phyloP scores from a whole-genome alignment of 2,797 vertebrate species.

The Syndactyla subalaris region DNA sequence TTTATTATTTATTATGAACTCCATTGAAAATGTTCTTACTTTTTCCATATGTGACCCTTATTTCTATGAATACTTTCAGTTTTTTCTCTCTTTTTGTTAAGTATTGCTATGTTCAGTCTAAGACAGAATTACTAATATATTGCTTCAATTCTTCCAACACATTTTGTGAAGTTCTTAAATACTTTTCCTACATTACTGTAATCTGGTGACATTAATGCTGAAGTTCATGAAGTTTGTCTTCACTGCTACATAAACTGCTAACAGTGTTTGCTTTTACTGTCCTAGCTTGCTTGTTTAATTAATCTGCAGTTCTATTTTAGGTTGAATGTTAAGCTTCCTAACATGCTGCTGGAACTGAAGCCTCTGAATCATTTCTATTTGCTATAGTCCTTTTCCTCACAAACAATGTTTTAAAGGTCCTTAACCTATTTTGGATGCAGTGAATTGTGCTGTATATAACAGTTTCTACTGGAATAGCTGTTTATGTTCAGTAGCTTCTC shows the following conservation, averaged over 20 bases:
- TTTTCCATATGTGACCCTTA: not conserved
- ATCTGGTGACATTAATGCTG: not conserved
- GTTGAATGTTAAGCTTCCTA: not conserved
- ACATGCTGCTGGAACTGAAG: not conserved
- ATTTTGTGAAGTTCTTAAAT: not conserved
- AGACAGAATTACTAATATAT: not conserved
- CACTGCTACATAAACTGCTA: not conserved
- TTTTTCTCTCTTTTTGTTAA: not conserved
- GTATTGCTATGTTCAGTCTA: not conserved
- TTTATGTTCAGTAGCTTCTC: not conserved
- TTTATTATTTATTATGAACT: not conserved
- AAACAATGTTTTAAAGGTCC: not conserved
- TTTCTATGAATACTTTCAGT: not conserved
- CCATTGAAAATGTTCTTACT: not conserved
- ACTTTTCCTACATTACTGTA: not conserved
- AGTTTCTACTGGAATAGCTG: not conserved
- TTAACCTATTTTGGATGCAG: not conserved
- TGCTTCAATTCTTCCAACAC: not conserved
- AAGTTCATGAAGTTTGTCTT: constrained; percentile 4
- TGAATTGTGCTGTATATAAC: not conserved
- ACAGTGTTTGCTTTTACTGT: not conserved
- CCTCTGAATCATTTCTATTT: not conserved
- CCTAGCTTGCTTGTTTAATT: not conserved
- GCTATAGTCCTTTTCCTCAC: not conserved
- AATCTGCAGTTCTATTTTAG: not conserved